Conservation (phyloP, 2,113 vertebrate genomes). For the Misgurnus anguillicaudatus region DNA sequence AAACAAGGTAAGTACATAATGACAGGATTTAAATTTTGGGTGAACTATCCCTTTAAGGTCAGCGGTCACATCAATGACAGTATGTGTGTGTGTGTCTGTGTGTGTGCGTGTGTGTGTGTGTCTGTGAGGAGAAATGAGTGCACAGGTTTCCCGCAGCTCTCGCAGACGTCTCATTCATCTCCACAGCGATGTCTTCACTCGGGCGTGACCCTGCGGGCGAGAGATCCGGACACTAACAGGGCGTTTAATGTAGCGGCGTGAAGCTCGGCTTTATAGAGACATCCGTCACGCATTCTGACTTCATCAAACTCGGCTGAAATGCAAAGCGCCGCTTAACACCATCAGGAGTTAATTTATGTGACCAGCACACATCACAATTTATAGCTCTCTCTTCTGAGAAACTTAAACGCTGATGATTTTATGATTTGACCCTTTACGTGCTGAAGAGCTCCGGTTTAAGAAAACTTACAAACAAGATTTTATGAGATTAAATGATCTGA, state of each 20-base stretch:
- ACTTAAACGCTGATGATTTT: not conserved
- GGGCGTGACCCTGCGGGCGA: not conserved
- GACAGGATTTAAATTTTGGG: too few species aligned
- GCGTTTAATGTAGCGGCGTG: constrained; percentile 4
- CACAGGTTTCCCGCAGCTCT: not conserved
- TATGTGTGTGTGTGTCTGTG: not conserved
- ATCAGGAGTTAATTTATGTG: constrained; percentile 14
- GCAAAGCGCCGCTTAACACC: not conserved
- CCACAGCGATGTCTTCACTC: not conserved
- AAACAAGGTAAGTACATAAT: too few species aligned
- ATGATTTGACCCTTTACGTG: not conserved
- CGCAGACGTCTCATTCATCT: constrained; percentile 3
- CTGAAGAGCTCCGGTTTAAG: too few species aligned
- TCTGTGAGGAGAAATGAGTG: not conserved
- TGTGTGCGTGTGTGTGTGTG: not conserved
- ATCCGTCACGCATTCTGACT: not conserved
- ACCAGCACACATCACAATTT: not conserved
- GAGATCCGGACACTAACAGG: not conserved
- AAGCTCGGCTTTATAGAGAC: not conserved
- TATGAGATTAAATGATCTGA: too few species aligned
- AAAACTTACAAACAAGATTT: too few species aligned
- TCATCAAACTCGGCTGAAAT: not conserved
- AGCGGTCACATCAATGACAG: too few species aligned
- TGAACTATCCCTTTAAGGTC: not conserved
- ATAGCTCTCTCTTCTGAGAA: not conserved